phyloP scores from a whole-genome alignment of 2,113 vertebrate genomes.

The Sorex araneus region DNA sequence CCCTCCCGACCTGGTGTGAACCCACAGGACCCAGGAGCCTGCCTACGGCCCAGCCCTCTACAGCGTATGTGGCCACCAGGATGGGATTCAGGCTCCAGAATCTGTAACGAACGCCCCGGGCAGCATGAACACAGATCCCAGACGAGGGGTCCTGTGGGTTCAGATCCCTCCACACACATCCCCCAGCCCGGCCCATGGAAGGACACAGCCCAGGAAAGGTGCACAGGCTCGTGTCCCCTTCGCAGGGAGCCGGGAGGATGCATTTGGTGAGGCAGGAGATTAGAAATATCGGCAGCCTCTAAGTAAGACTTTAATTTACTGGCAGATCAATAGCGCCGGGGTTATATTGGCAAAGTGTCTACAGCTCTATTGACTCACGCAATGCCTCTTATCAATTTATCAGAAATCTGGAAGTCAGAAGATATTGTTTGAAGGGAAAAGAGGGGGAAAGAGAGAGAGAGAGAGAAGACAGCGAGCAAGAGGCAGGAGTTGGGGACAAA shows the following conservation, averaged over 20 bases:
- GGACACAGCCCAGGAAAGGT: constrained; percentile 36
- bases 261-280: constrained; percentile 94
- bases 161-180: background rate
- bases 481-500: constrained; percentile 1
- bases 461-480: background rate
- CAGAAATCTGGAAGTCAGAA: constrained; percentile 98
- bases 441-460: background rate
- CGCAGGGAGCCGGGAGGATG: constrained; percentile 90
- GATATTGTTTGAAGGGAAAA: constrained; percentile 93
- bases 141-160: background rate
- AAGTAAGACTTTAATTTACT: constrained; percentile 99
- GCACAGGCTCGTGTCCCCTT: constrained; percentile 68
- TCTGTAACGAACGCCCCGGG: constrained; percentile 16
- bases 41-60: background rate
- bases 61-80: background rate
- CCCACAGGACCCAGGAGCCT: no score
- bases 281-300: constrained; percentile 96
- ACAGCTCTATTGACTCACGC: constrained; percentile 99
- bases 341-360: constrained; percentile 99
- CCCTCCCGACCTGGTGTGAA: background rate
- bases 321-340: constrained; percentile 98
- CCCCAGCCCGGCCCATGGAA: constrained; percentile 12
- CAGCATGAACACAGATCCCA: background rate
- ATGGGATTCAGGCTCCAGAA: constrained; percentile 22
- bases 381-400: constrained; percentile 99